These are phyloP conservation scores for Danio jaintianensis DNA, from an alignment of 2,797 vertebrate genomes.

Conservation along the genomic window DNA sequence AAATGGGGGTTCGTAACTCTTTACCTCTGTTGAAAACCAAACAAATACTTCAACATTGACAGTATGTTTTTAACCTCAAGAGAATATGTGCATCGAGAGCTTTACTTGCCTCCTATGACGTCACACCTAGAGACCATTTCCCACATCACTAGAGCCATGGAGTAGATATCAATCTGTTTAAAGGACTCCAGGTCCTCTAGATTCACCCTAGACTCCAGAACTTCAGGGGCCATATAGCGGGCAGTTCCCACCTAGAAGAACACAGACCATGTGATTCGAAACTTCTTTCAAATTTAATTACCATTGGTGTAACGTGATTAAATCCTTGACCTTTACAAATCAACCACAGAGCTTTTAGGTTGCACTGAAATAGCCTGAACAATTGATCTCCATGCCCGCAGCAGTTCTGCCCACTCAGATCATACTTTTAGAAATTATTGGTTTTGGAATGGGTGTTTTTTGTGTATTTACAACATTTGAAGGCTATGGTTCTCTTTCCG, in stretches of 20 bases:
- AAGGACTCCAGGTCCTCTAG: constrained; percentile 91
- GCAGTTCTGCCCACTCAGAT: background rate
- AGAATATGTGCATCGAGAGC: background rate
- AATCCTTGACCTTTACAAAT: constrained; percentile 18
- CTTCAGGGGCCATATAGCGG: constrained; percentile 92
- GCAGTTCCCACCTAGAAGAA: constrained; percentile 86
- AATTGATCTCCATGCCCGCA: background rate
- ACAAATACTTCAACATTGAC: background rate
- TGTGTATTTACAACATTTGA: background rate
- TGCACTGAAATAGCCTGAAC: constrained; percentile 12
- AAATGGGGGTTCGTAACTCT: constrained; percentile 87
- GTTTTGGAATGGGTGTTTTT: background rate
- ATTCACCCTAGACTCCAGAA: constrained; percentile 90
- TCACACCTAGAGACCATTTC: constrained; percentile 89
- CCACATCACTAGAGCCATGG: constrained; percentile 90
- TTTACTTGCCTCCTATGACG: constrained; percentile 82
- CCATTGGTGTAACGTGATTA: constrained; percentile 18
- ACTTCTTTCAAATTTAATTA: background rate
- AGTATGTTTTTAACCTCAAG: background rate
- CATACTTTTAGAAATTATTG: background rate
- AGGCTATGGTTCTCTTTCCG: background rate
- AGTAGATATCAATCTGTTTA: constrained; percentile 94
- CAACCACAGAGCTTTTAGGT: background rate
- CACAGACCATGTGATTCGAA: constrained; percentile 21
- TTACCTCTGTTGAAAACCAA: constrained; percentile 77